These are phyloP conservation scores for Mylabris phalerata DNA, from an alignment of 1,140 invertebrate species.

Conservation along the genomic window DNA sequence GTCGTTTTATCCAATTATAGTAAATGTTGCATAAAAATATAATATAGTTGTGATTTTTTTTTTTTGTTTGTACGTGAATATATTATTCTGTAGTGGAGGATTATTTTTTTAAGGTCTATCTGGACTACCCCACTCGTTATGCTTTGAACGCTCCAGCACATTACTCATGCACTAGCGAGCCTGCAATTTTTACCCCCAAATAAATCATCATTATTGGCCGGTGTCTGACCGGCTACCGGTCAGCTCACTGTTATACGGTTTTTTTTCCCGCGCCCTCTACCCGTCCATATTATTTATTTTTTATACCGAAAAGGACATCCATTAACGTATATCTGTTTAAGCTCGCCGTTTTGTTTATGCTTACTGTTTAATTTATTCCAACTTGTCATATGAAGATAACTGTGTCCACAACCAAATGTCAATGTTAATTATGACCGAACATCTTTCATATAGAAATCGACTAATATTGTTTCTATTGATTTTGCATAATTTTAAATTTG, in stretches of 20 bases:
- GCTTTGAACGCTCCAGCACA: slow-evolving; percentile 29
- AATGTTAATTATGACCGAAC: slow-evolving; percentile 15
- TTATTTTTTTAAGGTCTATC: too few species aligned
- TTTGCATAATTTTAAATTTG: too few species aligned
- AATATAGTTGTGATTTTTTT: slow-evolving; percentile 28
- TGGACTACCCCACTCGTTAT: slow-evolving; percentile 17
- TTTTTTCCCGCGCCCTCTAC: neutral
- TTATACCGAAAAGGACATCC: slow-evolving; percentile 12
- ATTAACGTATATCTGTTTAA: slow-evolving; percentile 26
- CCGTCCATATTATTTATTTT: neutral
- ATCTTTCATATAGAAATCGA: slow-evolving; percentile 1
- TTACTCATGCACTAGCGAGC: slow-evolving; percentile 35
- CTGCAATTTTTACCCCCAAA: slow-evolving; percentile 36
- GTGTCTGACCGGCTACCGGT: slow-evolving; percentile 18
- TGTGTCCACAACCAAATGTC: slow-evolving; percentile 4
- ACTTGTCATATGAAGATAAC: slow-evolving; percentile 25
- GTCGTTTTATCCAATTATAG: too few species aligned
- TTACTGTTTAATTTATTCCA: slow-evolving; percentile 27
- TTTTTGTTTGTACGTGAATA: slow-evolving; percentile 22
- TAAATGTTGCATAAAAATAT: slow-evolving; percentile 33
- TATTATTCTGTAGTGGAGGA: slow-evolving; percentile 8
- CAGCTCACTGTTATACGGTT: slow-evolving; percentile 18
- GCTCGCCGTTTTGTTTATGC: slow-evolving; percentile 28
- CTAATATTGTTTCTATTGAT: too few species aligned
- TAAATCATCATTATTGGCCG: slow-evolving; percentile 38